Evolutionary conservation across 2,888 invertebrate genomes (phyloP).

Genomic region (Nysson spinosus): DNA sequence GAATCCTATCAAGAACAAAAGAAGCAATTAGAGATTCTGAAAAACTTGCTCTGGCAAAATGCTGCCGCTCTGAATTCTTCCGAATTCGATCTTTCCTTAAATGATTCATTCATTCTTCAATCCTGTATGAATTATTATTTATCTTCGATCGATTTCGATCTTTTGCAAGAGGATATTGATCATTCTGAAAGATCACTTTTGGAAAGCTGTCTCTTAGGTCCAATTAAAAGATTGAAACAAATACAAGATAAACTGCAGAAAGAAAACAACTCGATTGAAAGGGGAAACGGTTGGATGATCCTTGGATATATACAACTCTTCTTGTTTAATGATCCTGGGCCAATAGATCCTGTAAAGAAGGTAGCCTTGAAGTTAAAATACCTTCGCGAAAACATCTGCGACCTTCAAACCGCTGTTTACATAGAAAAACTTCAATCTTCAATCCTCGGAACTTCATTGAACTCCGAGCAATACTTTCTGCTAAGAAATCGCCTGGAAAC

Average conservation of each 20-base stretch:
- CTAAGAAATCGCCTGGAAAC: conserved; percentile 14
- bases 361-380: conserved; percentile 85
- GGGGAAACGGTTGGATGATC: conserved; percentile 67
- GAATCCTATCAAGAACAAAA: conserved; percentile 27
- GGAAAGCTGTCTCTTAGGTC: conserved; percentile 30
- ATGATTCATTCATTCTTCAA: conserved; percentile 9
- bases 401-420: conserved; percentile 80
- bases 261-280: conserved; percentile 30
- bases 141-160: conserved; percentile 37
- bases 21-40: conserved; percentile 3
- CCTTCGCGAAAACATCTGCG: conserved; percentile 83
- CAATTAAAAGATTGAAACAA: conserved; percentile 40
- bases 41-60: conserved; percentile 22
- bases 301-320: conserved; percentile 69
- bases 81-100: conserved; percentile 15
- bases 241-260: conserved; percentile 17
- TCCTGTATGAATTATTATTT: conserved; percentile 49
- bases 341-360: conserved; percentile 91
- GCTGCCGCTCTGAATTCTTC: conserved; percentile 11
- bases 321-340: conserved; percentile 66
- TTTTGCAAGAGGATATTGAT: too few species aligned
- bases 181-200: conserved; percentile 31
- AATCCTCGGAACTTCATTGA: conserved; percentile 70
- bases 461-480: conserved; percentile 66
- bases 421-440: conserved; percentile 80